Conservation (phyloP, 2,797 vertebrate genomes). For the Darevskia mixta region DNA sequence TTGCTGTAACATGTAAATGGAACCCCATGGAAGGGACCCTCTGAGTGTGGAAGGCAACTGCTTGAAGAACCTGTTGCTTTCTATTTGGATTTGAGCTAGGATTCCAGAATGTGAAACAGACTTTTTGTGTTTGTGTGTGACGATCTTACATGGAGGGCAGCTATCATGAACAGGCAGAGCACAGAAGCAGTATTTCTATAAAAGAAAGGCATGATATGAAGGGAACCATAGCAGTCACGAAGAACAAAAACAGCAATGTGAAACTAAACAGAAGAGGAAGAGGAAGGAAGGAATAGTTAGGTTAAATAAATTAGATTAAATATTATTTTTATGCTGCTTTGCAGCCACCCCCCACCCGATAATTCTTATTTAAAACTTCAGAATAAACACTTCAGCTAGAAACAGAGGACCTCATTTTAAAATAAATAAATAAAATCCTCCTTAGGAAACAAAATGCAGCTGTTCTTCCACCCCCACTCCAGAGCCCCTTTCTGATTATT, state of each 20-base stretch:
- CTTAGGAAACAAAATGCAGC: neutral
- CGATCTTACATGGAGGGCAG: neutral
- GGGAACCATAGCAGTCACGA: neutral
- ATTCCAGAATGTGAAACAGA: neutral
- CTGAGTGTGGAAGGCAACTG: neutral
- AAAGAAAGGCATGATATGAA: neutral
- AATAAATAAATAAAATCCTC: neutral
- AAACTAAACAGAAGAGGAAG: neutral
- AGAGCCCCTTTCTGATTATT: neutral
- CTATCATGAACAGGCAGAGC: neutral
- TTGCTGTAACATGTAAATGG: neutral
- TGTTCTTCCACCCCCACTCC: neutral
- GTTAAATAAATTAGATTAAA: neutral
- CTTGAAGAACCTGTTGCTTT: neutral
- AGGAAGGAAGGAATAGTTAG: neutral
- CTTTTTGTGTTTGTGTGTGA: neutral
- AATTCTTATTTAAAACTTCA: neutral
- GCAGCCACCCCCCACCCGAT: neutral
- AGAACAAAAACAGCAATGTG: neutral
- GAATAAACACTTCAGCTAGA: neutral
- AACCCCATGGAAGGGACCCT: neutral
- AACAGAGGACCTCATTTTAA: neutral
- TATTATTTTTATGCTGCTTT: neutral
- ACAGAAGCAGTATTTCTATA: neutral
- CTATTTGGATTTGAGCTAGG: neutral